A percentile compares a stretch with the other conserved stretches of the same genome.
These are phyloP conservation scores for Pipistrellus kuhlii DNA, from an alignment of 2,797 vertebrate genomes.

Conservation along the genomic window DNA sequence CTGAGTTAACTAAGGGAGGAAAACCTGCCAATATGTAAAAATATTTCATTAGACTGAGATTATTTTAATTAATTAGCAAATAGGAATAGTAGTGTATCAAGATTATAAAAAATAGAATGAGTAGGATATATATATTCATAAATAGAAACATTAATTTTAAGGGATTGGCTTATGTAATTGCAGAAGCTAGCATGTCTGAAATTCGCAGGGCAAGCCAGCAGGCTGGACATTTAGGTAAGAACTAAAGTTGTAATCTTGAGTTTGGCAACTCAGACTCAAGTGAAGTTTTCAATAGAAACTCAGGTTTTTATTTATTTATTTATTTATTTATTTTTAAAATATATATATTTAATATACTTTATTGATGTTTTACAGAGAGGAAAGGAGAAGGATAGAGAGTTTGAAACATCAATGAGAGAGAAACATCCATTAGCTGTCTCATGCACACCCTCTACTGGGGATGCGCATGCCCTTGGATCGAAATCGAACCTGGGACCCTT, in stretches of 20 bases:
- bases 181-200: not conserved
- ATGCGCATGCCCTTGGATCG: no score
- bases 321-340: no score
- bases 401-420: no score
- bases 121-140: not conserved
- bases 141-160: not conserved
- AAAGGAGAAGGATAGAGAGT: no score
- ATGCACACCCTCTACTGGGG: no score
- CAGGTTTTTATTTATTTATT: not conserved
- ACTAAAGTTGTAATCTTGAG: not conserved
- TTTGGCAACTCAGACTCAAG: no score
- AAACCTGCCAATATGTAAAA: not conserved
- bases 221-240: not conserved
- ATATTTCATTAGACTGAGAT: not conserved
- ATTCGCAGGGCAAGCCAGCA: not conserved
- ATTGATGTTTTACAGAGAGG: no score
- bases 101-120: not conserved
- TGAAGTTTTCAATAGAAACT: no score
- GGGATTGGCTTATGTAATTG: not conserved
- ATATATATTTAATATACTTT: no score
- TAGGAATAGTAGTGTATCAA: not conserved
- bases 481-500: no score
- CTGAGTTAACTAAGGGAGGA: not conserved
- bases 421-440: no score
- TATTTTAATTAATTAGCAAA: not conserved